Percentiles rank a stretch among this genome's conserved stretches.
Evolutionary conservation across 2,113 vertebrate species (phyloP).

Genomic region (Pomatostomus ruficeps): DNA sequence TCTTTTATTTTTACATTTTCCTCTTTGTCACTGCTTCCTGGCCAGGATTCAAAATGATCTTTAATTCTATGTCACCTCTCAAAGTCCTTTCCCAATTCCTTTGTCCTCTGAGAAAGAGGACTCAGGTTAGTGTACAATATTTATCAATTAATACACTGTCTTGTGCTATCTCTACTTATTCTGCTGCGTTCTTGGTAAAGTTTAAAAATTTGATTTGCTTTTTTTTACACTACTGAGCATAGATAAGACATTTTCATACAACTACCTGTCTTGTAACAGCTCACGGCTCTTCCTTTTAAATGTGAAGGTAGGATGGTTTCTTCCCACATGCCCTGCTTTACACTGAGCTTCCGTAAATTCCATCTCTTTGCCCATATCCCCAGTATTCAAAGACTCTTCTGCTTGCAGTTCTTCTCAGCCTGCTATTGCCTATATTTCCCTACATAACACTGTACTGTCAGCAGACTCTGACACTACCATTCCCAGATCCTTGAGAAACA

Average conservation of each 20-base stretch:
- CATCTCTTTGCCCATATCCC: neutral
- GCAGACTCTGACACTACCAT: neutral
- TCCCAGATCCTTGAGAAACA: neutral
- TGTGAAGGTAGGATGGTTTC: neutral
- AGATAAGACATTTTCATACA: neutral
- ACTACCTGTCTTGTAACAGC: neutral
- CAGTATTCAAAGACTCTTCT: neutral
- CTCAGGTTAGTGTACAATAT: neutral
- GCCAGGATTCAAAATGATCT: neutral
- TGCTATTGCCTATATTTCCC: neutral
- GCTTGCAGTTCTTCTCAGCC: neutral
- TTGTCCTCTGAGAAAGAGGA: neutral
- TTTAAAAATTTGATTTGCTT: neutral
- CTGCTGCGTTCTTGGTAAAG: neutral
- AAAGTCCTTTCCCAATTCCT: neutral
- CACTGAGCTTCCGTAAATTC: neutral
- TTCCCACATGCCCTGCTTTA: neutral
- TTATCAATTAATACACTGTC: neutral
- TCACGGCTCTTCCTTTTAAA: neutral
- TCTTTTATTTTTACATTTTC: neutral
- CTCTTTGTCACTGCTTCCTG: neutral
- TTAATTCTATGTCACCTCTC: neutral
- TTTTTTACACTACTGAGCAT: neutral
- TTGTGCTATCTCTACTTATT: neutral
- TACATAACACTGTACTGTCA: neutral